Percentiles rank a stretch among this genome's conserved stretches.
Conservation (phyloP, 2,797 vertebrate species). For the Cyclura pinguis region DNA sequence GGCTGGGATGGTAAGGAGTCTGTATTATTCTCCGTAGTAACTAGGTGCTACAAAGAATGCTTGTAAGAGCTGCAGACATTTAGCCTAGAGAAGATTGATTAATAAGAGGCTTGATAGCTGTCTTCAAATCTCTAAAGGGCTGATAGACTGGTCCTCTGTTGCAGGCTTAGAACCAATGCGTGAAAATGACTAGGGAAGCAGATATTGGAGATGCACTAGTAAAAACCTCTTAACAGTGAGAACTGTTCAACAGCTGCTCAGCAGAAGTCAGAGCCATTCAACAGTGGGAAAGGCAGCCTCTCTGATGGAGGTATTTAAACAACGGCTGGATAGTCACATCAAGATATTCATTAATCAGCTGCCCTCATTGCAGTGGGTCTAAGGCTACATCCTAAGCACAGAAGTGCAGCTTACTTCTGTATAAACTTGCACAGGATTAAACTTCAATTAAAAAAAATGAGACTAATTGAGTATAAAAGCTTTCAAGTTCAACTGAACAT, state of each 20-base stretch:
- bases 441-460: too few species aligned
- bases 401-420: too few species aligned
- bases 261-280: not conserved
- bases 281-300: not conserved
- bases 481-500: not conserved
- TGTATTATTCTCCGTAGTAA: not conserved
- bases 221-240: not conserved
- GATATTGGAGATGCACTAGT: not conserved
- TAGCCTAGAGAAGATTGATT: not conserved
- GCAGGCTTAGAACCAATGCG: not conserved
- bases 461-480: not conserved
- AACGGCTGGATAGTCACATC: not conserved
- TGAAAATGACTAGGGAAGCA: not conserved
- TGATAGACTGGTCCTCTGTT: not conserved
- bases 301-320: not conserved
- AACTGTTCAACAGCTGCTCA: not conserved
- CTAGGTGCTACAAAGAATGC: not conserved
- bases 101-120: not conserved
- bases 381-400: too few species aligned
- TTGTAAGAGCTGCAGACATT: not conserved
- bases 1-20: not conserved
- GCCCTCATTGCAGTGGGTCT: too few species aligned
- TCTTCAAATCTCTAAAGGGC: not conserved
- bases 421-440: too few species aligned
- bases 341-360: too few species aligned